phyloP scores from a whole-genome alignment of 2,797 vertebrate genomes.

The Mormyrops boulengeri region DNA sequence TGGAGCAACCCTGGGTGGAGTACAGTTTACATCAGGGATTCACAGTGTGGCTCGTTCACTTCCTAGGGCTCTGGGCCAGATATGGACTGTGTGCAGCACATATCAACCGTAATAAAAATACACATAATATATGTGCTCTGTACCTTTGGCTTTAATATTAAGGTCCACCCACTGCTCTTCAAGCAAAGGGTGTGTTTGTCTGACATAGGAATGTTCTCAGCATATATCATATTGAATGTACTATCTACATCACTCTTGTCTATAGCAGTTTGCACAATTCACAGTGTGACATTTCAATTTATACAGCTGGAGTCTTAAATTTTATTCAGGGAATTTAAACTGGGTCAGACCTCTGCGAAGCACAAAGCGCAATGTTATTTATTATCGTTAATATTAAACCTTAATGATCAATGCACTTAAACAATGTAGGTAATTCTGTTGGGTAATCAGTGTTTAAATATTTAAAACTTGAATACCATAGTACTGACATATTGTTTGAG shows the following conservation, averaged over 20 bases:
- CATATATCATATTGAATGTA: neutral
- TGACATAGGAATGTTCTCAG: neutral
- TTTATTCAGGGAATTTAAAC: neutral
- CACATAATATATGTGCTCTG: neutral
- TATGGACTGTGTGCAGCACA: neutral
- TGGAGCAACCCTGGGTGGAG: neutral
- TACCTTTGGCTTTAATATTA: conserved; percentile 6
- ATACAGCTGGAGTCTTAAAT: neutral
- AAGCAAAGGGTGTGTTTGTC: neutral
- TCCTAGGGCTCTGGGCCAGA: neutral
- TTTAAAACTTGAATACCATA: neutral
- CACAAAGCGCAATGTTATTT: neutral
- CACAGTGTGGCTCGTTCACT: neutral
- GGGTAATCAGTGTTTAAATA: neutral
- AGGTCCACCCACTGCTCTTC: neutral
- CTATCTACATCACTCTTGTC: neutral
- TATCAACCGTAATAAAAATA: neutral
- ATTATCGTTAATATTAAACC: neutral
- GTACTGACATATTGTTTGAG: neutral
- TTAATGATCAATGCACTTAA: neutral
- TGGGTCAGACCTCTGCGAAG: neutral
- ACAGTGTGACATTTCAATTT: neutral
- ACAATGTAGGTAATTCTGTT: neutral
- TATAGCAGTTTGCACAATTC: neutral
- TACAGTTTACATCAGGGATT: neutral